A percentile compares a stretch with the other conserved stretches of the same genome.
Evolutionary conservation across 2,888 invertebrate genomes (phyloP).

Genomic region (Drosophila nigricruria): DNA sequence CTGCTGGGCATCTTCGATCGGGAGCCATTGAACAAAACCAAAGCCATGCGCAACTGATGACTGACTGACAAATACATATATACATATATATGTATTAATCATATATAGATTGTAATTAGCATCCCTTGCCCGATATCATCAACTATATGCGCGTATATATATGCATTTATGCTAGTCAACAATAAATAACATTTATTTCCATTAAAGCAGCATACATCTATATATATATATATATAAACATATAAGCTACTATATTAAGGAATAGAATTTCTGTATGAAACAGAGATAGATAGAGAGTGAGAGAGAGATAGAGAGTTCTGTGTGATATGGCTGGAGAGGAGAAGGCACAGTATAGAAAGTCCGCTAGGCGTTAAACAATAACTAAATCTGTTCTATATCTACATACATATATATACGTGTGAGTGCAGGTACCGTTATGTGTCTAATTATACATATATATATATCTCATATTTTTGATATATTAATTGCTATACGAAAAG

Average conservation of each 20-base stretch:
- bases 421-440: conserved; percentile 27
- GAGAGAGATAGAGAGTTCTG: not conserved
- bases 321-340: conserved; percentile 8
- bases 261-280: not conserved
- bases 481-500: not conserved
- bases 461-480: conserved; percentile 6
- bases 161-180: conserved; percentile 51
- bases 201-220: conserved; percentile 44
- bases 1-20: conserved; percentile 93
- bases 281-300: not conserved
- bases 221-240: not conserved
- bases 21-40: conserved; percentile 31
- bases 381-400: conserved; percentile 15
- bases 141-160: not conserved
- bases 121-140: not conserved
- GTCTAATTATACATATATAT: not conserved
- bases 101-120: no score
- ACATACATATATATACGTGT: not conserved
- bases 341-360: conserved; percentile 64
- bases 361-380: conserved; percentile 47
- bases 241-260: conserved; percentile 6
- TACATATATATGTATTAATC: no score
- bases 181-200: conserved; percentile 63
- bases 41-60: conserved; percentile 11
- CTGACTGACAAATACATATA: not conserved